phyloP scores from a whole-genome alignment of 2,113 vertebrate species.

The Typhlomys cinereus region DNA sequence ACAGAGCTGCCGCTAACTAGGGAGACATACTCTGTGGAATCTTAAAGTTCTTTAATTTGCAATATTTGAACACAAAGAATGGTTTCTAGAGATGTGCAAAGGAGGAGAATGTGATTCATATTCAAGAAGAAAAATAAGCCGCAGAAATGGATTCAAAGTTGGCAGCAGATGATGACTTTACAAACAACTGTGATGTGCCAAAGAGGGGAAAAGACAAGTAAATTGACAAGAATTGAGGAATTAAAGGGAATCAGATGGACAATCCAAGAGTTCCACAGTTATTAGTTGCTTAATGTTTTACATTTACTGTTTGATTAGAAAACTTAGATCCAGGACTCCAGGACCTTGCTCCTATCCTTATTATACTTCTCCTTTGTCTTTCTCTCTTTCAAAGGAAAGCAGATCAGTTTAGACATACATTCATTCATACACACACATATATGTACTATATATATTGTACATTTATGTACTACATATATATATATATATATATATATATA shows the following conservation, averaged over 20 bases:
- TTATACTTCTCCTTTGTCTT: neutral
- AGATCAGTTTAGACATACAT: too few species aligned
- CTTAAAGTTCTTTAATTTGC: slow-evolving; percentile 38
- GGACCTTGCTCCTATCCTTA: neutral
- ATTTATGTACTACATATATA: too few species aligned
- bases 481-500: too few species aligned
- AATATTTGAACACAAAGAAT: neutral
- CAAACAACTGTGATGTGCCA: neutral
- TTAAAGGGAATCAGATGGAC: neutral
- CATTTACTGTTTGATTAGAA: slow-evolving; percentile 40
- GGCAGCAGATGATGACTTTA: neutral
- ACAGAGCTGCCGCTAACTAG: neutral
- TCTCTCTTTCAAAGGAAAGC: slow-evolving; percentile 5
- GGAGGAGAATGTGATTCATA: slow-evolving; percentile 21
- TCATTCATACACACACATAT: too few species aligned
- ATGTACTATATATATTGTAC: too few species aligned
- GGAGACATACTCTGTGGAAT: slow-evolving; percentile 20
- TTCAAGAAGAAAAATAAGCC: slow-evolving; percentile 30
- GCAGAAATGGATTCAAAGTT: slow-evolving; percentile 25
- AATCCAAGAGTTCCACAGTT: neutral
- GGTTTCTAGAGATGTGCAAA: slow-evolving; percentile 4
- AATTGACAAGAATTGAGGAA: slow-evolving; percentile 9
- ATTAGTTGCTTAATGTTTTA: neutral
- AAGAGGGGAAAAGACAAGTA: neutral
- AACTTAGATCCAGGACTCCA: neutral